These are phyloP conservation scores for Choristoneura rosaceana DNA, from an alignment of 2,888 invertebrate species.

Conservation along the genomic window DNA sequence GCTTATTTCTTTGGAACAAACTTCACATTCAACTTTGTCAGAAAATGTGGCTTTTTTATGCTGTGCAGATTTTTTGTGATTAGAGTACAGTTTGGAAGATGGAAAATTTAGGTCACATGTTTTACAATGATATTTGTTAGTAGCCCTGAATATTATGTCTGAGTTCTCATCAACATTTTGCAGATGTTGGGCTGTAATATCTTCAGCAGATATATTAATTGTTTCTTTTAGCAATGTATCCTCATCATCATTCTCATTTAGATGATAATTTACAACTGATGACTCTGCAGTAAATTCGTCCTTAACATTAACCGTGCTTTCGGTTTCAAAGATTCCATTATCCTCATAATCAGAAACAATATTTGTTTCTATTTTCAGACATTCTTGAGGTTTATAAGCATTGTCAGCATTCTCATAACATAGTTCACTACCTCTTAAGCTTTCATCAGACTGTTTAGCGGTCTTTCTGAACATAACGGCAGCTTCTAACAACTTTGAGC, in stretches of 20 bases:
- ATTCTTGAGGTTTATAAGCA: neutral
- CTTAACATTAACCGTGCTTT: slow-evolving; percentile 10
- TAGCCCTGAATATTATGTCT: neutral
- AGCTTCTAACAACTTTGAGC: slow-evolving; percentile 39
- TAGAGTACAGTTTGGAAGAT: slow-evolving; percentile 15
- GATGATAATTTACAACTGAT: neutral
- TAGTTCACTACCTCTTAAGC: slow-evolving; percentile 9
- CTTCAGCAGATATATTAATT: neutral
- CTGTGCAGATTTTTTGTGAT: slow-evolving; percentile 23
- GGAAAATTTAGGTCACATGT: slow-evolving; percentile 27
- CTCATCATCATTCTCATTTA: neutral
- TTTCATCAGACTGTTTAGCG: slow-evolving; percentile 38
- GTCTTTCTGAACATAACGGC: slow-evolving; percentile 42
- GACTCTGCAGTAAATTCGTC: slow-evolving; percentile 27
- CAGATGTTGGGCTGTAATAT: neutral
- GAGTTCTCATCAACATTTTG: neutral
- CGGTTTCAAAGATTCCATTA: neutral
- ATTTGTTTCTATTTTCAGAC: slow-evolving; percentile 9
- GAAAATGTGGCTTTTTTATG: slow-evolving; percentile 24
- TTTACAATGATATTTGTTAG: slow-evolving; percentile 14
- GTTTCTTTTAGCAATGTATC: neutral
- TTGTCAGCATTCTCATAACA: neutral
- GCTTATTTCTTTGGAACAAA: slow-evolving; percentile 40
- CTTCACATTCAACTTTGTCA: slow-evolving; percentile 38
- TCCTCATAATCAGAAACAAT: slow-evolving; percentile 1